phyloP scores from a whole-genome alignment of 2,888 invertebrate genomes.

The Cantharis rustica region DNA sequence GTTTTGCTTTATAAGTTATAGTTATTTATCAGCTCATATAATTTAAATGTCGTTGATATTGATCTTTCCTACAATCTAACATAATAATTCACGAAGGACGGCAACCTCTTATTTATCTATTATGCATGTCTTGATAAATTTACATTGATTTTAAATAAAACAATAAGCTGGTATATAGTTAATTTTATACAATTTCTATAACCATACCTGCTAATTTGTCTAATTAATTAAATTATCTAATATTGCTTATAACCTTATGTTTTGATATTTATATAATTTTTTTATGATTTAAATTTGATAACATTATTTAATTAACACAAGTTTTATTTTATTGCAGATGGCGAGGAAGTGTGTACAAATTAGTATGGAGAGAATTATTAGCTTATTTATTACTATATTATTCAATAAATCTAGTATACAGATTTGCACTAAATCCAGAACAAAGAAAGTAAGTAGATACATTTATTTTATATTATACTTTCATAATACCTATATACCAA shows the following conservation, averaged over 20 bases:
- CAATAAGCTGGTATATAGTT: neutral
- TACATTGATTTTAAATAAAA: neutral
- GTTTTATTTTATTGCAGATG: conserved; percentile 70
- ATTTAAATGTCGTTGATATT: neutral
- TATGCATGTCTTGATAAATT: neutral
- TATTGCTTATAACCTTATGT: no score
- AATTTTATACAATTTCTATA: neutral
- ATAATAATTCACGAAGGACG: neutral
- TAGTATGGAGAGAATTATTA: conserved; percentile 90
- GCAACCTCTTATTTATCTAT: neutral
- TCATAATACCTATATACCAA: no score
- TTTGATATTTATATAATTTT: neutral
- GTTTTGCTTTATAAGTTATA: no score
- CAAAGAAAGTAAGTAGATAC: conserved; percentile 78
- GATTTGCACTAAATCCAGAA: conserved; percentile 77
- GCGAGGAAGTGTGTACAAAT: conserved; percentile 94
- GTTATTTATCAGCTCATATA: neutral
- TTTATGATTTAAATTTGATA: neutral
- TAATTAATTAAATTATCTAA: neutral
- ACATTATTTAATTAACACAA: neutral
- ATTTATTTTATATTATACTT: neutral
- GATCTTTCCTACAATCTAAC: neutral
- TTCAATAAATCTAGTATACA: conserved; percentile 84
- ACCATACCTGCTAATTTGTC: neutral
- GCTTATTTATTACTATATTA: conserved; percentile 87